Base-by-base conservation (phyloP, 2,888 invertebrate species). In the Clivina fossor region DNA sequence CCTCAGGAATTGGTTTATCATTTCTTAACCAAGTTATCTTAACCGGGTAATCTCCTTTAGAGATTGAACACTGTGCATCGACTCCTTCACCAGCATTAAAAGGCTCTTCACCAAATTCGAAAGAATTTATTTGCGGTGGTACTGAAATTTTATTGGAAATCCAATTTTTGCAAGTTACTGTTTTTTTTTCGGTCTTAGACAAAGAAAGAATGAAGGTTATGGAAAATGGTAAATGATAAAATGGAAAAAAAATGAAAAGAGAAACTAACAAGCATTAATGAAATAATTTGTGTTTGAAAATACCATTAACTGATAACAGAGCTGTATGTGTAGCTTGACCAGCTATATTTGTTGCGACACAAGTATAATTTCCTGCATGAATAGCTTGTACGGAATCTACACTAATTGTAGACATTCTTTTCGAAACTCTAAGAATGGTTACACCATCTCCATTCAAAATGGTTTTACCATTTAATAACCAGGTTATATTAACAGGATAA, bases 351-450 rank as follows among this genome's bases (percentile, higher is more conserved):
- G 76, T 77, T 56, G 84, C 86, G 59, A 78, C 78, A 71, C 88
- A 88, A 54, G 82, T 82, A 74, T 86, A 88, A 72, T 80, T 80
- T 68, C 88, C 88, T 64, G 82, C 81, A 71, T 87, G 86, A 63
- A 80, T 78, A 62, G 82, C 81, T 63, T 78, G 79, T 8, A 83
- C 82, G 8, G 80, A 74, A 69, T 78, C 81, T 62, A 85, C 83
- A 72, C 73, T 81, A 61, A 76, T 71, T 22, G 78, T 76, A 64
- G 76, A 81, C 60, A 78, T 78, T 63, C 79, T 79, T 58, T 68
- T 71, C 57, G 72, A 72, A 57, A 71, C 70, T 61, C 75, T 76
- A 56, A 76, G 75, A 46, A 79, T 74, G 55, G 74, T 72, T 43
- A 78, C 75, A 51, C 77, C 77, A 15, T 50, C 33, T 35, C 83